Evolutionary conservation across 2,113 vertebrate genomes (phyloP), one percentile per base, ranked within the genome.

Genomic region (Lophura nycthemera): DNA sequence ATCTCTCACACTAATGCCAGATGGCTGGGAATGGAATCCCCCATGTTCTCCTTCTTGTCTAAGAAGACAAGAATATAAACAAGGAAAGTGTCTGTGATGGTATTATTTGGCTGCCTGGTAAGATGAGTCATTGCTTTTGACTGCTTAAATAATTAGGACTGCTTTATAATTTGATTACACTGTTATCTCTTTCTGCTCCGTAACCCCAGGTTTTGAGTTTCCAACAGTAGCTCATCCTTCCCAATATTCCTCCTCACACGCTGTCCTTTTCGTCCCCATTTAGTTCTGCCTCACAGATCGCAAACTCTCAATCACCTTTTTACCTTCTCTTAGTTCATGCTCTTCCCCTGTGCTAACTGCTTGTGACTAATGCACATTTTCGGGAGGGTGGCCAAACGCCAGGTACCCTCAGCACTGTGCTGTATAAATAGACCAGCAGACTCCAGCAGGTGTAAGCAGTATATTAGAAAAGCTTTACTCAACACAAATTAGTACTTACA

Each of bases 1-100:
- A 32, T 86, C 94, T 83, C 66, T 95, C 93, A 88, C 90, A 90
- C 72, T 50, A 60, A 73, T 94, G 72, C 88, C 96, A 96, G 93
- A 93, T 96, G 95, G 95, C 65, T 83, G 12, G 92, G 86, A 71
- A 72, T 10, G 90, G 92, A 86, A 93, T 96, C 93, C 88, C 93
- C 93, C 79, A 88, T 20, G 5, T 86, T 88, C 93, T 95, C 63
- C 75, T 85, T 3, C 63, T 59, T 48, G 79, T 83, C 90, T 86
- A 76, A 79, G 92, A 79, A 77, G 95, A 32, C 64, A 73, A 92
- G 90, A 88, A 86, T 88, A 93, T 79, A 91, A 93, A 85, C 91
- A 95, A 45, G 64, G 67, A 63, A 54, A 48, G 45, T 83, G 88
- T 93, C 93, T 92, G 66, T 36, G 83, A 11, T 80, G 87, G 82